Base-by-base conservation (phyloP, 2,888 invertebrate species). In the Athrips mouffetella region DNA sequence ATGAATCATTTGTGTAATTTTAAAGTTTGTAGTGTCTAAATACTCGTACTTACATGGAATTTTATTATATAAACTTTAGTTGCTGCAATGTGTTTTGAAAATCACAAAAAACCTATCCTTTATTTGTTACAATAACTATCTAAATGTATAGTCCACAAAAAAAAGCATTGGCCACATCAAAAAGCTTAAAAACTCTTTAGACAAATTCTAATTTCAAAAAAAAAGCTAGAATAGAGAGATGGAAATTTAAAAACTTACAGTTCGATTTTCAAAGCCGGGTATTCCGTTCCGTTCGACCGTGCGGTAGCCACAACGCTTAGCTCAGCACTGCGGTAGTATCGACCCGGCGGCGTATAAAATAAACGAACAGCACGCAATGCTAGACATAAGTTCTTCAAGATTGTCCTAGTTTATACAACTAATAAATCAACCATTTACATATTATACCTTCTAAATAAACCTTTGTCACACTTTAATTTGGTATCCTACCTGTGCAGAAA, bases 261-360 rank as follows among this genome's bases (percentile, higher is more conserved):
- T 57, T 60, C 45, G 35, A 55, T 58, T 57, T 63, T 60, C 58
- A 55, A 62, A 45, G 52, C 48, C 42, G 42, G 44, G n/a, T 30
- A 31, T 25, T 27, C 31, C 21, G 27, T 20, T 11, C 13, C 31
- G n/a, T 10, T 13, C 27, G 57, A 51, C 66, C 78, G 80, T 77
- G 76, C 65, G 67, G 49, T 54, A 62, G 52, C 63, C 58, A 45
- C 62, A 75, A 67, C 62, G 70, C 57, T 62, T 56, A 56, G 63
- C 57, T 58, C 70, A 61, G 76, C 79, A 86, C 85, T 87, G 86
- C 86, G 81, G 77, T 67, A 76, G 49, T 86, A 85, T 86, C 85
- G 85, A 86, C 84, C 83, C 67, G 57, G 41, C 56, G 63, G 59
- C 68, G 62, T 60, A 73, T 70, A 65, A 73, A 74, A 74, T 74